Evolutionary conservation across 2,888 invertebrate genomes (phyloP).

Genomic region (Trissoscelio sp.): DNA sequence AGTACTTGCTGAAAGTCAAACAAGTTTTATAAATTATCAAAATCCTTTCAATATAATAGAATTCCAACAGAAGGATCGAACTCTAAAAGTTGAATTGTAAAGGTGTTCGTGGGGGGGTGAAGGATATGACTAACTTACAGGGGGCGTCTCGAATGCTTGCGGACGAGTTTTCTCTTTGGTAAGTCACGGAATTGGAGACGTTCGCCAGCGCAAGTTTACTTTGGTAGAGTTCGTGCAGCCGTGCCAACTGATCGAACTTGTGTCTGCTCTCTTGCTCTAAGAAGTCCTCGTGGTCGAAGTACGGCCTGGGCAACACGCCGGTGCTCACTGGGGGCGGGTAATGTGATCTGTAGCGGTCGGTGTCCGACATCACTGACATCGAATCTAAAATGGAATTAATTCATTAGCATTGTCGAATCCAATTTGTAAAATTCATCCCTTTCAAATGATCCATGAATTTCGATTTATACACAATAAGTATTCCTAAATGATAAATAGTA

Average conservation of each 20-base stretch:
- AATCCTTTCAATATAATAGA: background rate
- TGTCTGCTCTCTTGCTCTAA: slow-evolving; percentile 84
- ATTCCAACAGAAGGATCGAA: background rate
- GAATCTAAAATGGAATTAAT: slow-evolving; percentile 80
- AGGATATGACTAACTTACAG: slow-evolving; percentile 79
- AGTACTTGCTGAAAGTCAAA: slow-evolving; percentile 76
- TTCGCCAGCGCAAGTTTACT: slow-evolving; percentile 91
- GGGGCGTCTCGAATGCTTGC: slow-evolving; percentile 79
- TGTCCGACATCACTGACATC: slow-evolving; percentile 83
- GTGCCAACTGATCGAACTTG: slow-evolving; percentile 92
- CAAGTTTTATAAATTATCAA: background rate
- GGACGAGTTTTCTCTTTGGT: slow-evolving; percentile 83
- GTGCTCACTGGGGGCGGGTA: slow-evolving; percentile 78
- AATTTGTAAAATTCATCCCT: too few relatives aligned
- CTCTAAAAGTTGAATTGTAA: too few relatives aligned
- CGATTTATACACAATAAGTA: too few relatives aligned
- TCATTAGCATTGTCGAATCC: too few relatives aligned
- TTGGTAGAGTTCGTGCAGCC: slow-evolving; percentile 92
- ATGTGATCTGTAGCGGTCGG: slow-evolving; percentile 80
- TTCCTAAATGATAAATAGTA: too few relatives aligned
- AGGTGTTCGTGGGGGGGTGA: slow-evolving; percentile 25
- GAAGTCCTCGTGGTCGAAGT: slow-evolving; percentile 84
- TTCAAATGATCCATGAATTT: too few relatives aligned
- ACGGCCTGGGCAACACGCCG: slow-evolving; percentile 80
- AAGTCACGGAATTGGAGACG: slow-evolving; percentile 87